Conservation (phyloP, 2,888 invertebrate genomes). For the Serripes groenlandicus region DNA sequence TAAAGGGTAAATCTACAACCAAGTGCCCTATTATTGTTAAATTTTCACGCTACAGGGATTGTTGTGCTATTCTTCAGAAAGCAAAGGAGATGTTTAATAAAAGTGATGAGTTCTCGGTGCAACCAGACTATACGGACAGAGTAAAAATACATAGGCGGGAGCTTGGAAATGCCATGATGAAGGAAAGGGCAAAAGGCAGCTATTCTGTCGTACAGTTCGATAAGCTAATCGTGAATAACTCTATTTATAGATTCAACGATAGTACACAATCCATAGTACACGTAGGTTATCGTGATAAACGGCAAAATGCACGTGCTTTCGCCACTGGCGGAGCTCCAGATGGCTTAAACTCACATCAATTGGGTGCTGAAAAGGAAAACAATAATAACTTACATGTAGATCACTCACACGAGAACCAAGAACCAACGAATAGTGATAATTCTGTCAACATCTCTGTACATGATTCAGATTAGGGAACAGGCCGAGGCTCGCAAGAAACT, state of each 20-base stretch:
- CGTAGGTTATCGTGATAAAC: neutral
- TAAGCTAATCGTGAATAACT: constrained; percentile 20
- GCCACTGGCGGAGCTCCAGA: neutral
- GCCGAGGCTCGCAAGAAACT: neutral
- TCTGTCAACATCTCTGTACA: neutral
- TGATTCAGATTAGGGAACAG: neutral
- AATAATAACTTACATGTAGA: neutral
- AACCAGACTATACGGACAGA: constrained; percentile 26
- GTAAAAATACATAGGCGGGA: constrained; percentile 7
- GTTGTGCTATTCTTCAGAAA: constrained; percentile 11
- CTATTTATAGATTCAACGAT: constrained; percentile 25
- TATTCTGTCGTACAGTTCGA: constrained; percentile 25
- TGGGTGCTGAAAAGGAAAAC: neutral
- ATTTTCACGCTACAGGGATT: constrained; percentile 24
- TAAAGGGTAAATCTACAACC: constrained; percentile 18
- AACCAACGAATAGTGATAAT: neutral
- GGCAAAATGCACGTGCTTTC: neutral
- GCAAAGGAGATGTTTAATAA: constrained; percentile 16
- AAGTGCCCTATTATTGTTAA: constrained; percentile 39
- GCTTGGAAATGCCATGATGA: neutral
- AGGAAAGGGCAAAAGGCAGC: constrained; percentile 9
- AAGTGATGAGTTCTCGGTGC: neutral
- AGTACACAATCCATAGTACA: constrained; percentile 2
- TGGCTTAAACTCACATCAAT: neutral
- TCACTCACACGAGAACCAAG: neutral